Conservation (phyloP, 2,113 vertebrate species). For the Poeciliopsis occidentalis region DNA sequence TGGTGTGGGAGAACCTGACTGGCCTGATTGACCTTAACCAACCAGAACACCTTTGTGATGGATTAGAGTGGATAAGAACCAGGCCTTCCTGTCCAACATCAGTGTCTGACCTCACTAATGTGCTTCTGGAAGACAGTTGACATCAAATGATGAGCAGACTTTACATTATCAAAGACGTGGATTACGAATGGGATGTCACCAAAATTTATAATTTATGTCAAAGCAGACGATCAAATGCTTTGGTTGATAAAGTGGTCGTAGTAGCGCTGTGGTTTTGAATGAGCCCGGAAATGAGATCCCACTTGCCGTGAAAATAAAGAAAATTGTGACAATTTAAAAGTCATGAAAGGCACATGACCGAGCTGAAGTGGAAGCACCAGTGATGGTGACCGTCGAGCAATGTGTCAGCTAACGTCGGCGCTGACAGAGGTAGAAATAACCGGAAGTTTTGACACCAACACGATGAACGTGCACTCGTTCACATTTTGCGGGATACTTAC, state of each 20-base stretch:
- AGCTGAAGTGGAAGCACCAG: not conserved
- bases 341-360: not conserved
- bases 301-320: conserved; percentile 27
- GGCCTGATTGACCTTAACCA: no score
- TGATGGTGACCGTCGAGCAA: not conserved
- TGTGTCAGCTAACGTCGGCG: not conserved
- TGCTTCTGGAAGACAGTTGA: no score
- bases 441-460: conserved; percentile 31
- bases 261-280: not conserved
- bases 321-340: not conserved
- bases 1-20: no score
- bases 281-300: conserved; percentile 19
- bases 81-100: no score
- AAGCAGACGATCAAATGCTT: not conserved
- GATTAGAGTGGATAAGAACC: no score
- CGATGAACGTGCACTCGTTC: conserved; percentile 1
- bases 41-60: no score
- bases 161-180: no score
- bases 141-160: no score
- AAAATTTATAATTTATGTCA: no score
- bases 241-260: not conserved
- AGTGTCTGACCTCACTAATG: no score
- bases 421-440: not conserved
- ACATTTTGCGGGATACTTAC: conserved; percentile 3
- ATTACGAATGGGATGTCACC: no score